Evolutionary conservation across 1,140 invertebrate species (phyloP).

Genomic region (Latrodectus geometricus): DNA sequence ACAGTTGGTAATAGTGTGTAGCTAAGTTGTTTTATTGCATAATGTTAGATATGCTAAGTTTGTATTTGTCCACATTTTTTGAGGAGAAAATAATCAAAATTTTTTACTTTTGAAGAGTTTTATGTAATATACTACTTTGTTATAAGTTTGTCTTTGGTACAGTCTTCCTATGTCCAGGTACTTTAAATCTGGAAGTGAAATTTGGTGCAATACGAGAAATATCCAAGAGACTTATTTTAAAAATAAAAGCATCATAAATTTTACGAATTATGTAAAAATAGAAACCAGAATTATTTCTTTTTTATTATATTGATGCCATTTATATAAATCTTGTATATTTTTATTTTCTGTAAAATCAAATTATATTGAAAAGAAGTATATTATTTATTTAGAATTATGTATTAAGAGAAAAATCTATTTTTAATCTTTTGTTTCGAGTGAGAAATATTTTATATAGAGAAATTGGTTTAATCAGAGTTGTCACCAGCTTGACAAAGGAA

Average conservation of each 20-base stretch:
- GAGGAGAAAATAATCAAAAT: neutral
- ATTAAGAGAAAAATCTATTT: neutral
- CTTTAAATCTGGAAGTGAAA: neutral
- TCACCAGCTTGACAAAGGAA: slow-evolving; percentile 29
- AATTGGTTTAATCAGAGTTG: neutral
- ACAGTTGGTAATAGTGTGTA: neutral
- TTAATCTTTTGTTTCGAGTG: neutral
- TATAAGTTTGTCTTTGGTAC: neutral
- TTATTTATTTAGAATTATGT: neutral
- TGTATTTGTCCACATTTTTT: neutral
- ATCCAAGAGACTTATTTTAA: neutral
- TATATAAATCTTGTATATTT: neutral
- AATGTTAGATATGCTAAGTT: neutral
- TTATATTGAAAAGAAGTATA: neutral
- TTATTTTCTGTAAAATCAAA: neutral
- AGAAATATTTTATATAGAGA: neutral
- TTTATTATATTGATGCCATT: slow-evolving; percentile 1
- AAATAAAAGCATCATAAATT: neutral
- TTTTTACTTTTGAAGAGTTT: neutral
- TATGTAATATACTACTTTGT: neutral
- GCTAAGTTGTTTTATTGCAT: neutral
- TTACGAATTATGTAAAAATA: neutral
- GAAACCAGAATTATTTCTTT: neutral
- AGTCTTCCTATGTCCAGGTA: neutral
- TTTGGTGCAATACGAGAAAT: neutral